These are phyloP conservation scores for Melopsittacus undulatus DNA, from an alignment of 2,797 vertebrate genomes.

Conservation along the genomic window DNA sequence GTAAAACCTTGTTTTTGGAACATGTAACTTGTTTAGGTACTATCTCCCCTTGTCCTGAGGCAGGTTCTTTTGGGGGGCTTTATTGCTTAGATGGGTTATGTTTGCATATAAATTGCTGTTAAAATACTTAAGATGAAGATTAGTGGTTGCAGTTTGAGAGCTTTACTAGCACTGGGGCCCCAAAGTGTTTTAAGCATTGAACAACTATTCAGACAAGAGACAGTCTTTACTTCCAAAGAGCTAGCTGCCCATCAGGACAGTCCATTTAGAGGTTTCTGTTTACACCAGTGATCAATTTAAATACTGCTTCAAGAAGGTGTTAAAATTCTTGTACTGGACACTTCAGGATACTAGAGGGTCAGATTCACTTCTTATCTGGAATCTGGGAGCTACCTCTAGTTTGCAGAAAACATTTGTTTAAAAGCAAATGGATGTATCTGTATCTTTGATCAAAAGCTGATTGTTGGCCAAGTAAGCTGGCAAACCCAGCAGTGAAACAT, in stretches of 20 bases:
- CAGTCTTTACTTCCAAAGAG: not conserved
- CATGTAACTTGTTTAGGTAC: not conserved
- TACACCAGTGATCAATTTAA: not conserved
- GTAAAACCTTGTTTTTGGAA: not conserved
- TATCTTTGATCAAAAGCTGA: constrained; percentile 3
- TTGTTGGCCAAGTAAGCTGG: not conserved
- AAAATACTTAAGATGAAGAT: not conserved
- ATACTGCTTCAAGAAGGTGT: not conserved
- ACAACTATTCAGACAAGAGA: not conserved
- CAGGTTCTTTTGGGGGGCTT: not conserved
- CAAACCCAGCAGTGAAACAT: not conserved
- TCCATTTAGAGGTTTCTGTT: not conserved
- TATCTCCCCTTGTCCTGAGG: not conserved
- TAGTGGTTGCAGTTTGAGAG: not conserved
- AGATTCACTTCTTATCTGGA: not conserved
- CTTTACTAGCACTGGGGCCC: not conserved
- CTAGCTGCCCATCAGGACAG: not conserved
- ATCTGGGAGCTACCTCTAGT: not conserved
- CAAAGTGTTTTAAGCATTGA: not conserved
- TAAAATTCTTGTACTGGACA: constrained; percentile 5
- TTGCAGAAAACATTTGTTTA: not conserved
- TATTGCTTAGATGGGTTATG: not conserved
- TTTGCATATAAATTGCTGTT: not conserved
- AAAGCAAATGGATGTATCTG: not conserved
- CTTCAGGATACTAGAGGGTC: not conserved